Conservation (phyloP, 1,140 invertebrate genomes). For the Drosophila ercepeae region DNA sequence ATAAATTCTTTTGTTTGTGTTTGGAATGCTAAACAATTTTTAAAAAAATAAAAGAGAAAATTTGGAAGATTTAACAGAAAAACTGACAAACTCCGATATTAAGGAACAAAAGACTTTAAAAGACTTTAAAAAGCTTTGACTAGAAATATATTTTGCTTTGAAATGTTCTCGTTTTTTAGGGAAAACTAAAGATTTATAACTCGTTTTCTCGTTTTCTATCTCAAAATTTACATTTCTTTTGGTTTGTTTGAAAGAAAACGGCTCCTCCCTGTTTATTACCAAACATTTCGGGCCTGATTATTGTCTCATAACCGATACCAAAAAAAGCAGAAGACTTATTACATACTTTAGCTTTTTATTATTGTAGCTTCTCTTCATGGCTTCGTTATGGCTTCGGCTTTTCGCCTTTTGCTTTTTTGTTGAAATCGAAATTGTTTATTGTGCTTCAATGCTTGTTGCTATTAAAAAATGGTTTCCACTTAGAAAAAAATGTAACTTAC, state of each 20-base stretch:
- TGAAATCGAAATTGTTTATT: constrained; percentile 62
- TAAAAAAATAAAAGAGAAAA: constrained; percentile 51
- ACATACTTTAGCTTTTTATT: constrained; percentile 21
- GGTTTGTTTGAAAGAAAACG: constrained; percentile 3
- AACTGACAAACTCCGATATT: constrained; percentile 10
- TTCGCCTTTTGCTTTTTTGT: constrained; percentile 53
- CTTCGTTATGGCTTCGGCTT: constrained; percentile 44
- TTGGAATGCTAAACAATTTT: constrained; percentile 71
- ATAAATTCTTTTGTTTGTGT: constrained; percentile 81
- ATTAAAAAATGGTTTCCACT: background rate
- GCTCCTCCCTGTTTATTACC: constrained; percentile 50
- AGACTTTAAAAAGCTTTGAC: constrained; percentile 15
- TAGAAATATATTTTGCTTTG: background rate
- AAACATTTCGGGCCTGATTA: constrained; percentile 74
- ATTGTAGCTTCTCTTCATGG: constrained; percentile 27
- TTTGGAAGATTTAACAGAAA: constrained; percentile 37
- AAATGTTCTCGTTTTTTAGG: too few relatives aligned
- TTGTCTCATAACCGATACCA: constrained; percentile 46
- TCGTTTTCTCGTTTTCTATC: background rate
- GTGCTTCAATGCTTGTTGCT: constrained; percentile 36
- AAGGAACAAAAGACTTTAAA: constrained; percentile 18
- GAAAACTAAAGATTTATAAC: constrained; percentile 16
- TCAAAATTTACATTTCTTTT: constrained; percentile 11
- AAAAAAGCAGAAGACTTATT: constrained; percentile 29
- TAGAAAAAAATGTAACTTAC: background rate